A percentile compares a stretch with the other conserved stretches of the same genome.
phyloP scores from a whole-genome alignment of 2,797 vertebrate genomes.

The Squalus acanthias region DNA sequence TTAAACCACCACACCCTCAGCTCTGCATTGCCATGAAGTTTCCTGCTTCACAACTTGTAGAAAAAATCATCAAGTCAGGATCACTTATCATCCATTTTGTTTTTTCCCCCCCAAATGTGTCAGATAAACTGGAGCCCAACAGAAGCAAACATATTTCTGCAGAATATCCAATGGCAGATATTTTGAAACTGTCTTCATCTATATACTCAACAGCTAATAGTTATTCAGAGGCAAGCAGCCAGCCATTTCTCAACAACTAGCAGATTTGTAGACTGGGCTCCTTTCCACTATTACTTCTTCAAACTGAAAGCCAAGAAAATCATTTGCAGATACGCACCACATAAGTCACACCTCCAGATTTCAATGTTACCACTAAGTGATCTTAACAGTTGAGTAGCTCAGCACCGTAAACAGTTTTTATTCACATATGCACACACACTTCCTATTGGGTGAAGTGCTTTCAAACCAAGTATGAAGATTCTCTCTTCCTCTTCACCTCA shows the following conservation, averaged over 20 bases:
- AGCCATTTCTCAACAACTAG: background rate
- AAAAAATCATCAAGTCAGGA: background rate
- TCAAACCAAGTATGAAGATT: background rate
- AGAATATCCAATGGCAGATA: background rate
- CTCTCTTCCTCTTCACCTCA: background rate
- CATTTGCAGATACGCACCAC: background rate
- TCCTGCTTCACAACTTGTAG: background rate
- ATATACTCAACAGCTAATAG: background rate
- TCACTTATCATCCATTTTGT: background rate
- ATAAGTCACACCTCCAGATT: background rate
- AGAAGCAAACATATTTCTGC: background rate
- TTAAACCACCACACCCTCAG: background rate
- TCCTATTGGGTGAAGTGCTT: background rate
- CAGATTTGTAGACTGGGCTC: background rate
- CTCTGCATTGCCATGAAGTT: background rate
- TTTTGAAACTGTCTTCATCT: background rate
- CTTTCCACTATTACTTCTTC: background rate
- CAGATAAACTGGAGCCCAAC: background rate
- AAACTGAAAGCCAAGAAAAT: too few species aligned
- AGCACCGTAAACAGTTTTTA: background rate
- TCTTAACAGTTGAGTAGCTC: background rate
- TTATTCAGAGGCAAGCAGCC: background rate
- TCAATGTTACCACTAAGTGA: background rate
- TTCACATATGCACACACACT: background rate
- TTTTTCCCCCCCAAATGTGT: background rate